phyloP scores from a whole-genome alignment of 37 sponge, comb jelly and placozoan genomes.

The Ephydatia muelleri region DNA sequence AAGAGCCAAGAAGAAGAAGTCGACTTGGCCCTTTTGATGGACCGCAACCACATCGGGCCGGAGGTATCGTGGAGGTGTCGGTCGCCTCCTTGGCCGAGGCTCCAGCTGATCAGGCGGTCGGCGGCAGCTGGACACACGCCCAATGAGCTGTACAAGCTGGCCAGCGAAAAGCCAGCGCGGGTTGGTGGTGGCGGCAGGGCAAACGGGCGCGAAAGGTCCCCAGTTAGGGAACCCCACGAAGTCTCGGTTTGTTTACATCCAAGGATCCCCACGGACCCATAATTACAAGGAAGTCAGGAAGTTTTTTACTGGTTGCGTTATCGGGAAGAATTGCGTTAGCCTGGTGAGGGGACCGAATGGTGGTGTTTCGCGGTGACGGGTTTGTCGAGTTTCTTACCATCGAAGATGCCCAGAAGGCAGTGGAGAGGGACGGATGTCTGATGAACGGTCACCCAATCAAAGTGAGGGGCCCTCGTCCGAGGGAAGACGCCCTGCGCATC shows the following conservation, averaged over 20 bases:
- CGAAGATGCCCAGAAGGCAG: conserved; percentile 37
- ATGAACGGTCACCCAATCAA: conserved; percentile 23
- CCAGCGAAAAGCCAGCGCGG: conserved; percentile 10
- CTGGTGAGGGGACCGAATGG: conserved; percentile 30
- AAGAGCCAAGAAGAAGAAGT: conserved; percentile 47
- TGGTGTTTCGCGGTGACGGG: conserved; percentile 60
- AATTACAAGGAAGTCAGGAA: conserved; percentile 63
- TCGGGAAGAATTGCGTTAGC: conserved; percentile 42
- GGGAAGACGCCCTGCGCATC: conserved; percentile 33
- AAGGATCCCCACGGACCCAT: conserved; percentile 41
- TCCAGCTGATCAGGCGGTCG: conserved; percentile 36
- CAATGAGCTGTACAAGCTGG: conserved; percentile 38
- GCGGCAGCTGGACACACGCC: background rate
- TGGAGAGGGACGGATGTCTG: conserved; percentile 34
- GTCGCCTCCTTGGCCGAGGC: conserved; percentile 27
- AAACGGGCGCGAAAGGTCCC: conserved; percentile 20
- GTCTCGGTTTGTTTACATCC: conserved; percentile 44
- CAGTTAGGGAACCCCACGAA: conserved; percentile 6
- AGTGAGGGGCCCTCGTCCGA: conserved; percentile 47
- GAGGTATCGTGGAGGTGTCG: conserved; percentile 46
- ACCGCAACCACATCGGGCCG: conserved; percentile 59
- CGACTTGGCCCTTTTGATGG: conserved; percentile 46
- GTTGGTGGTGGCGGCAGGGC: background rate
- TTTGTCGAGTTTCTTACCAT: conserved; percentile 46
- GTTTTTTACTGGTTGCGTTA: conserved; percentile 41